A percentile compares a stretch with the other conserved stretches of the same genome.
Evolutionary conservation across 2,113 vertebrate genomes (phyloP).

Genomic region (Callipepla californica): DNA sequence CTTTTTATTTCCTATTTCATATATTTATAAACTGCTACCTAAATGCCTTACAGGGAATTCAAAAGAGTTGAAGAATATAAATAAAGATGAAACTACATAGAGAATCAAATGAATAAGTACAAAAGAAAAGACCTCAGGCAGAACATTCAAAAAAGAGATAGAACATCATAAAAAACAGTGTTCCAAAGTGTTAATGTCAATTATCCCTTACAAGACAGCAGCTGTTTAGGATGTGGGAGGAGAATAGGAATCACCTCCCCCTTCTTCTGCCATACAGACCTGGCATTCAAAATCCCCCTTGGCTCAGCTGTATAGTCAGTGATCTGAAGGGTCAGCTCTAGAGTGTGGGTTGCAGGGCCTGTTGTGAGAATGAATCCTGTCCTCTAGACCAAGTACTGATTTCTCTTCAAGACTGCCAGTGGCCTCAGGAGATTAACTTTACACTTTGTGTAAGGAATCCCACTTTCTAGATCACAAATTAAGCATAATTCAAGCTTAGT

Average conservation of each 20-base stretch:
- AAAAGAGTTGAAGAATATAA: background rate
- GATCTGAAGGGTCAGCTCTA: background rate
- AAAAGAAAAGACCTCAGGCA: background rate
- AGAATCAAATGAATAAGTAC: background rate
- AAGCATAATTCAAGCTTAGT: background rate
- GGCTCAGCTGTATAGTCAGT: background rate
- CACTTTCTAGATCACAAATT: background rate
- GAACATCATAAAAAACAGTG: background rate
- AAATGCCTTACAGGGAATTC: background rate
- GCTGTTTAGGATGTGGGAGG: background rate
- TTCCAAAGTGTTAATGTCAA: background rate
- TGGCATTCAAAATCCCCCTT: background rate
- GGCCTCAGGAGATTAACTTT: background rate
- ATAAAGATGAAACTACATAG: background rate
- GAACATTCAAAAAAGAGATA: fast-evolving
- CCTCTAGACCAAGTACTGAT: background rate
- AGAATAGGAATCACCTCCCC: background rate
- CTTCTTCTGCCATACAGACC: background rate
- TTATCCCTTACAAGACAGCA: background rate
- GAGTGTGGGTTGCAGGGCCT: background rate
- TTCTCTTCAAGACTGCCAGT: background rate
- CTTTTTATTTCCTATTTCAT: background rate
- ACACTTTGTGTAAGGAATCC: background rate
- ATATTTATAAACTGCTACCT: background rate
- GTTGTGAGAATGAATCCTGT: background rate